Percentiles rank a stretch among this genome's conserved stretches.
Evolutionary conservation across 2,797 vertebrate species (phyloP).

Genomic region (Cyclura pinguis): DNA sequence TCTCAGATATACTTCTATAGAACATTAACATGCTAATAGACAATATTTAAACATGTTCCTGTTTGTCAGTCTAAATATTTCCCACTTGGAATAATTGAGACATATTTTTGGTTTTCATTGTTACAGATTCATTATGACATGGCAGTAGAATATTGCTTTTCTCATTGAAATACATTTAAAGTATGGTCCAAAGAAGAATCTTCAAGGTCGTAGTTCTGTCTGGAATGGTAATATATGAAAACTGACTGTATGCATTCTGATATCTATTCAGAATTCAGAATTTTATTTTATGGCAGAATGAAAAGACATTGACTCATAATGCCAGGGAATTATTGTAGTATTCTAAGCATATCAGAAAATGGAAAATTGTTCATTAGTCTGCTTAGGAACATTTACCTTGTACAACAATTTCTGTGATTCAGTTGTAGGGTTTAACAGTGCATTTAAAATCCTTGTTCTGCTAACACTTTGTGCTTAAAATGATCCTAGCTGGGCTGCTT

Average conservation of each 20-base stretch:
- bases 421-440: constrained; percentile 34
- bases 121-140: no score
- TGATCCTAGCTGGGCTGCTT: constrained; percentile 4
- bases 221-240: no score
- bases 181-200: no score
- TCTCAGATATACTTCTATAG: neutral
- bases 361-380: neutral
- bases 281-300: constrained; percentile 6
- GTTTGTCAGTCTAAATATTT: neutral
- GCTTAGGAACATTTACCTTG: neutral
- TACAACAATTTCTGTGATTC: neutral
- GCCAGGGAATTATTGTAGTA: constrained; percentile 28
- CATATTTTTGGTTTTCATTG: no score
- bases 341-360: neutral
- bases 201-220: no score
- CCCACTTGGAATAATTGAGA: no score
- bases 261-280: neutral
- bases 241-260: constrained; percentile 15
- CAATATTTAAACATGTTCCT: neutral
- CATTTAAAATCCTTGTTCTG: constrained; percentile 12
- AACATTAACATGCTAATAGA: neutral
- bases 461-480: constrained; percentile 32
- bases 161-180: constrained; percentile 7
- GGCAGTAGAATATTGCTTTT: neutral
- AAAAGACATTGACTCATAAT: constrained; percentile 1